Conservation (phyloP, 2,888 invertebrate species). For the Octonoba sinensis region DNA sequence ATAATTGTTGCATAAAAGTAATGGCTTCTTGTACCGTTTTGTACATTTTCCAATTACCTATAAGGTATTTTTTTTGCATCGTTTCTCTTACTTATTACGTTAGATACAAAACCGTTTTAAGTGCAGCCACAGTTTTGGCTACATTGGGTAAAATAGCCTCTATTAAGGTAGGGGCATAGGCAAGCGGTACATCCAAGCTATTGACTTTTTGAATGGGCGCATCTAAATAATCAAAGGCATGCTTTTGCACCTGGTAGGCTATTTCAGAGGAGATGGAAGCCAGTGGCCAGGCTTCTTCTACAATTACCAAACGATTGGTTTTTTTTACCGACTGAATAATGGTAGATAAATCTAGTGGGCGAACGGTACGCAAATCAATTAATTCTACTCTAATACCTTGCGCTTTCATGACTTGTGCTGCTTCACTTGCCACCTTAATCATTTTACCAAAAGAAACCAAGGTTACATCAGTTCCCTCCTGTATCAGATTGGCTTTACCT, state of each 20-base stretch:
- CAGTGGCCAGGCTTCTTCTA: slow-evolving; percentile 16
- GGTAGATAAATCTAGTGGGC: slow-evolving; percentile 8
- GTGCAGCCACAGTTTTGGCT: too few relatives aligned
- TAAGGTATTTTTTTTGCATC: too few relatives aligned
- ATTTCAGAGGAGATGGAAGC: slow-evolving; percentile 2
- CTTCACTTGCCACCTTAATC: background rate
- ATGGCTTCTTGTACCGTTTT: too few relatives aligned
- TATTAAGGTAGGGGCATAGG: too few relatives aligned
- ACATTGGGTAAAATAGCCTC: too few relatives aligned
- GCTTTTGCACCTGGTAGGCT: slow-evolving; percentile 28
- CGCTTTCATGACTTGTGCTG: slow-evolving; percentile 14
- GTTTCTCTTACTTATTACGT: too few relatives aligned
- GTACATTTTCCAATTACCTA: too few relatives aligned
- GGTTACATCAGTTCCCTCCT: background rate
- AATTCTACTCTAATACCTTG: background rate
- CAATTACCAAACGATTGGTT: slow-evolving; percentile 38
- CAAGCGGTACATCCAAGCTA: too few relatives aligned
- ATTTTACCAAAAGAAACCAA: background rate
- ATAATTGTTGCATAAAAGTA: too few relatives aligned
- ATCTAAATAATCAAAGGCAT: slow-evolving; percentile 6
- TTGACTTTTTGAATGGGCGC: too few relatives aligned
- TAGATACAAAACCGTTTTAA: too few relatives aligned
- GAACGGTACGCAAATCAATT: slow-evolving; percentile 13
- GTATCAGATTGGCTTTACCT: background rate
- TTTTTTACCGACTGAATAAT: background rate